Evolutionary conservation across 2,113 vertebrate genomes (phyloP).

Genomic region (Phocoena phocoena): DNA sequence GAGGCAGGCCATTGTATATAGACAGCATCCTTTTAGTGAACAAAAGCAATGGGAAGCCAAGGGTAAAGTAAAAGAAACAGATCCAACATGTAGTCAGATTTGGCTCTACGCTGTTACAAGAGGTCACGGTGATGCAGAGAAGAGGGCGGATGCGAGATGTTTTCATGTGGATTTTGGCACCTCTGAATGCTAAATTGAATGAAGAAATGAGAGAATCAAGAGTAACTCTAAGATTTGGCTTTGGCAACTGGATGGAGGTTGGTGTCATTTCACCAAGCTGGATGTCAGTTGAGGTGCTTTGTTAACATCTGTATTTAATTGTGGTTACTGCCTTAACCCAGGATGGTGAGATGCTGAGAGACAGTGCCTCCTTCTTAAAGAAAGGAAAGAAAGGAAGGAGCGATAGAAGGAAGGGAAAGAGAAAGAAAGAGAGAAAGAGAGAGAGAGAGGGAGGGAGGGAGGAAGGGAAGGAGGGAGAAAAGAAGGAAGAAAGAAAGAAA

Average conservation of each 20-base stretch:
- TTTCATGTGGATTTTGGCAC: not conserved
- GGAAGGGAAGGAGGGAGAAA: accelerated
- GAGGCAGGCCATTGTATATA: too few relatives aligned
- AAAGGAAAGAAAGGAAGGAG: not conserved
- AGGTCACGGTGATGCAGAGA: not conserved
- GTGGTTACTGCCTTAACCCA: not conserved
- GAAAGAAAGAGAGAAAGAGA: not conserved
- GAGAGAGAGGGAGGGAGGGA: accelerated
- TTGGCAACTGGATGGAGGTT: not conserved
- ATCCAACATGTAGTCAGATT: too few relatives aligned
- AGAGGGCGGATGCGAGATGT: not conserved
- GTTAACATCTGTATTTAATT: not conserved
- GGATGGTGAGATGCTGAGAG: not conserved
- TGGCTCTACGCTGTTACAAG: not conserved
- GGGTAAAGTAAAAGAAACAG: too few relatives aligned
- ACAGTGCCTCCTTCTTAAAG: not conserved
- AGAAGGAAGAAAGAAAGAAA: accelerated
- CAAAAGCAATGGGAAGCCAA: too few relatives aligned
- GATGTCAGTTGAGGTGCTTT: not conserved
- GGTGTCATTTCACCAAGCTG: not conserved
- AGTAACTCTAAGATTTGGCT: not conserved
- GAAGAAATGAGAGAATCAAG: not conserved
- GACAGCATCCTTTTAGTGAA: too few relatives aligned
- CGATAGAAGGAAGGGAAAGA: not conserved
- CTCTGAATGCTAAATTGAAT: not conserved